Evolutionary conservation across 2,113 vertebrate genomes (phyloP).

Genomic region (Xenus cinereus): DNA sequence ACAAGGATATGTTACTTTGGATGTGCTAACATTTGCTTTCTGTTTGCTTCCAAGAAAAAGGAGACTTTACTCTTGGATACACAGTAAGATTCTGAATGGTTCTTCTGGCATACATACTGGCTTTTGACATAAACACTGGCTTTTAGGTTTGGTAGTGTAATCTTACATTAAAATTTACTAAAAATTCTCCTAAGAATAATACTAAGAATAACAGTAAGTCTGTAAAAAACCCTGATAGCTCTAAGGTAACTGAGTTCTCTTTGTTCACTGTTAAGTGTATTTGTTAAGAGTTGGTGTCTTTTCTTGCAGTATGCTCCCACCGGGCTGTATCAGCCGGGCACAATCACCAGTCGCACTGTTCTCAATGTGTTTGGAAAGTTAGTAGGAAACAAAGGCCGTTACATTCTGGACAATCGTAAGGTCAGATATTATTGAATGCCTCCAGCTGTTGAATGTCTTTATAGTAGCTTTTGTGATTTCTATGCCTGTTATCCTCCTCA

Average conservation of each 20-base stretch:
- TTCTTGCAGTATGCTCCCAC: constrained; percentile 70
- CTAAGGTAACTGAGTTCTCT: neutral
- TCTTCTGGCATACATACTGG: neutral
- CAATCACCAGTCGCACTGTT: constrained; percentile 78
- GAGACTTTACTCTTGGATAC: neutral
- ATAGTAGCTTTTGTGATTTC: neutral
- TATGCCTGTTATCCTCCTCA: neutral
- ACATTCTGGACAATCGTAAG: constrained; percentile 83
- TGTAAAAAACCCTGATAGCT: neutral
- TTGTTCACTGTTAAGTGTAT: neutral
- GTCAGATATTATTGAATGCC: constrained; percentile 62
- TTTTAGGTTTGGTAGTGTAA: neutral
- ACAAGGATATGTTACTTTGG: neutral
- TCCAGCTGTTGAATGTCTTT: neutral
- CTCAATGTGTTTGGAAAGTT: constrained; percentile 81
- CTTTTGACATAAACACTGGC: neutral
- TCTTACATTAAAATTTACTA: neutral
- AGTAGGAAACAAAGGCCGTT: constrained; percentile 63
- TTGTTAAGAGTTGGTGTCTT: constrained; percentile 14
- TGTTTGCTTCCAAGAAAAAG: neutral
- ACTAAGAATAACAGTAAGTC: neutral
- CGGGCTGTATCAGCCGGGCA: constrained; percentile 78
- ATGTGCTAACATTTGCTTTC: neutral
- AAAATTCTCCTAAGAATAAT: neutral
- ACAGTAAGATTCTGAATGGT: neutral